Conservation (phyloP, 2,113 vertebrate species). For the Ardeotis arabs region DNA sequence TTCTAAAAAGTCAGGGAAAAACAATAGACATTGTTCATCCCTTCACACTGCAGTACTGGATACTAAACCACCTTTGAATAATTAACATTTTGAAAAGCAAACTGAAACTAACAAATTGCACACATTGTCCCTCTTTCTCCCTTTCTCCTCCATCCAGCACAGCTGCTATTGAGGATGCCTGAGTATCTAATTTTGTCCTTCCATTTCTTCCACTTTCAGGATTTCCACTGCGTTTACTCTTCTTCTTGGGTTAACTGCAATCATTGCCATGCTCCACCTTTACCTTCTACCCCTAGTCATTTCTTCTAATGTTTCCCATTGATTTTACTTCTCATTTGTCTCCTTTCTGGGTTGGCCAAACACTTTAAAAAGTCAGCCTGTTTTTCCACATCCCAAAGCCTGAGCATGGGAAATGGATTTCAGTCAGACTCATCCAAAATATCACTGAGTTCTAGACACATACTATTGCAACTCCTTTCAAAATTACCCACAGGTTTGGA, state of each 20-base stretch:
- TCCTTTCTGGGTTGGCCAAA: background rate
- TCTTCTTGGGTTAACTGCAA: background rate
- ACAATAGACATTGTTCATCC: background rate
- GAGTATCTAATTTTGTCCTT: background rate
- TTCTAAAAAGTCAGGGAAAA: background rate
- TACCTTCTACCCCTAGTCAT: background rate
- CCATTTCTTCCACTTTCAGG: background rate
- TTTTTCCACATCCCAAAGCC: background rate
- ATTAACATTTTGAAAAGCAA: background rate
- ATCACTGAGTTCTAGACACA: background rate
- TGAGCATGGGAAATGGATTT: background rate
- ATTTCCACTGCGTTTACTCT: background rate
- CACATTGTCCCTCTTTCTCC: background rate
- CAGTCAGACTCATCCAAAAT: background rate
- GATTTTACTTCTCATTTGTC: background rate
- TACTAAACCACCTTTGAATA: background rate
- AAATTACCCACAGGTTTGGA: background rate
- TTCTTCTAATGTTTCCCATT: background rate
- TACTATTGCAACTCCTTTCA: background rate
- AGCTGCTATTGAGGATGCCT: background rate
- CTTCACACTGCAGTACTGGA: background rate
- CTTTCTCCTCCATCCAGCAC: background rate
- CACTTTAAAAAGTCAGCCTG: background rate
- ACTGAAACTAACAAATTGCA: background rate
- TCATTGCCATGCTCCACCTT: background rate